These are phyloP conservation scores for Florisuga fusca DNA, from an alignment of 2,797 vertebrate genomes.

Conservation along the genomic window DNA sequence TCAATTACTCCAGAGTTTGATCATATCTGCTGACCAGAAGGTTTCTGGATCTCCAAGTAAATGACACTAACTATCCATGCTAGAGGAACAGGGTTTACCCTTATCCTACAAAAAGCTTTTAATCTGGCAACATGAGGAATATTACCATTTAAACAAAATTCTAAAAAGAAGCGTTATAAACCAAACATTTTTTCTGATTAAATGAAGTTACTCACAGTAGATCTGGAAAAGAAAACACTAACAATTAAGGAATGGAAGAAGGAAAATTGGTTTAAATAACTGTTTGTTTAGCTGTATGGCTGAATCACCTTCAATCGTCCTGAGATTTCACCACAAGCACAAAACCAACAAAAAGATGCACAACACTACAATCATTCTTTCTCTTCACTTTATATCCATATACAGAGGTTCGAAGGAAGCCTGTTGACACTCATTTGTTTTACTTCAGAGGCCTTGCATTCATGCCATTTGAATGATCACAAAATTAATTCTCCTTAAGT, in stretches of 20 bases:
- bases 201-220: not conserved
- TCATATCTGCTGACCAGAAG: not conserved
- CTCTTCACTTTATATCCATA: not conserved
- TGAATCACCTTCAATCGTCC: not conserved
- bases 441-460: not conserved
- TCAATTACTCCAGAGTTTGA: not conserved
- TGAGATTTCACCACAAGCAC: not conserved
- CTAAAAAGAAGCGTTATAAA: not conserved
- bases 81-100: not conserved
- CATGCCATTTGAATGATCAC: not conserved
- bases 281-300: not conserved
- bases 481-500: not conserved
- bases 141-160: not conserved
- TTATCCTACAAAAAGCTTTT: not conserved
- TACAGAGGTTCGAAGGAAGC: not conserved
- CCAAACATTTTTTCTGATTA: not conserved
- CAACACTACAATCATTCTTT: not conserved
- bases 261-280: not conserved
- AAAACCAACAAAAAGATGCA: not conserved
- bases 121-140: not conserved
- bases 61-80: not conserved
- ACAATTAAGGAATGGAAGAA: not conserved
- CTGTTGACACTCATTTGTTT: not conserved
- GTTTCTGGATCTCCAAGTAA: not conserved
- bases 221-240: not conserved